phyloP scores from a whole-genome alignment of 2,113 vertebrate genomes.

The Psittacula cyanocephala region DNA sequence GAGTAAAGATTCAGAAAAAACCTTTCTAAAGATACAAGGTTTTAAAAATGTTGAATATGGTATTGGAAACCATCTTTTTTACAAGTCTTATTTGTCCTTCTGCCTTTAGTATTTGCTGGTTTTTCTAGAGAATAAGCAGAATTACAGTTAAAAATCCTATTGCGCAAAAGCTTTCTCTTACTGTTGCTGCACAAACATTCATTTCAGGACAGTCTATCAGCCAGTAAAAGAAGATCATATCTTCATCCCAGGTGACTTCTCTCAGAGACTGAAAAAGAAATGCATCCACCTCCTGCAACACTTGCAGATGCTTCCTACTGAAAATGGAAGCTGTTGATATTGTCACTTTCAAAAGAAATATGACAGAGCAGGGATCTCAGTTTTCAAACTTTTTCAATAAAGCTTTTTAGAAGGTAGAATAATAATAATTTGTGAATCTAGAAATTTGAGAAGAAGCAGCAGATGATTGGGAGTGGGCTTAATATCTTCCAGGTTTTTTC shows the following conservation, averaged over 20 bases:
- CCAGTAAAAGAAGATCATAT: neutral
- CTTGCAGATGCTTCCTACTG: neutral
- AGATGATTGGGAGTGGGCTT: neutral
- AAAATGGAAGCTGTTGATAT: neutral
- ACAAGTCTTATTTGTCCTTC: neutral
- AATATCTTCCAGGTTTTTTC: neutral
- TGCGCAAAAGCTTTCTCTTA: neutral
- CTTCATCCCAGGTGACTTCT: neutral
- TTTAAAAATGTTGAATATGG: neutral
- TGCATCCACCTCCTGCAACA: neutral
- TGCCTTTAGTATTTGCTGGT: neutral
- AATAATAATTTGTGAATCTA: neutral
- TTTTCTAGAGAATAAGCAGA: neutral
- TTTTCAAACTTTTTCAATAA: neutral
- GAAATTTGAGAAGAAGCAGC: neutral
- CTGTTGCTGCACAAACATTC: neutral
- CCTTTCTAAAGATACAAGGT: neutral
- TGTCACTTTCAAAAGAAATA: neutral
- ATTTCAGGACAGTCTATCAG: neutral
- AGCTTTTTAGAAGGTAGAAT: neutral
- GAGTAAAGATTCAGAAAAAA: neutral
- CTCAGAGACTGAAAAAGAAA: neutral
- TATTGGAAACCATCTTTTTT: neutral
- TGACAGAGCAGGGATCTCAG: neutral
- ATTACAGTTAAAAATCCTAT: neutral